phyloP scores from a whole-genome alignment of 2,888 invertebrate genomes.

The Leuctra nigra region DNA sequence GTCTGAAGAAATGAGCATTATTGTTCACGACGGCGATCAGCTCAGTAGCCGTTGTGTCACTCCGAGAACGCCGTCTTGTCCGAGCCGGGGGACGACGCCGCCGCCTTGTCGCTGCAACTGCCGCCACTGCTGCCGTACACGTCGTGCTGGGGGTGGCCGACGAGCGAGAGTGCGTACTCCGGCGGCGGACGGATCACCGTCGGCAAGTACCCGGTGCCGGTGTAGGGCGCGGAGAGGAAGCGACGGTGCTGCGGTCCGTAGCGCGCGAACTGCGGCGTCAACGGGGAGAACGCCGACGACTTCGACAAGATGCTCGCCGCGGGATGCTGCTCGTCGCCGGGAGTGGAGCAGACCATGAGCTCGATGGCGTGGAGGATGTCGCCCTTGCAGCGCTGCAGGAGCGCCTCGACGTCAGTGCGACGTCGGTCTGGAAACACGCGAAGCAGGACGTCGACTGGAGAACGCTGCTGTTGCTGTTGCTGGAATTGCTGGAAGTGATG shows the following conservation, averaged over 20 bases:
- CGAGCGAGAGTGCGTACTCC: constrained; percentile 33
- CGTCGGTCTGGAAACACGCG: constrained; percentile 86
- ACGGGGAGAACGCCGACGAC: constrained; percentile 68
- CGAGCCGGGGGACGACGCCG: constrained; percentile 45
- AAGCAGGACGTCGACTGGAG: constrained; percentile 80
- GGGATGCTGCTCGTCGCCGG: neutral
- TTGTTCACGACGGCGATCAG: too few species aligned
- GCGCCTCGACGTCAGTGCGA: constrained; percentile 76
- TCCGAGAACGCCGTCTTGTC: constrained; percentile 51
- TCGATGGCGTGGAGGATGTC: constrained; percentile 70
- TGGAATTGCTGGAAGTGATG: constrained; percentile 26
- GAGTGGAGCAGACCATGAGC: constrained; percentile 67
- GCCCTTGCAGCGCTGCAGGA: constrained; percentile 72
- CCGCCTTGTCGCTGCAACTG: constrained; percentile 37
- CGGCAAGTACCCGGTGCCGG: constrained; percentile 75
- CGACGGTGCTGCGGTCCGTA: constrained; percentile 51
- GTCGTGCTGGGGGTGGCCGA: constrained; percentile 36
- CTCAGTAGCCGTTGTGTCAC: constrained; percentile 36
- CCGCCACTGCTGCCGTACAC: constrained; percentile 36
- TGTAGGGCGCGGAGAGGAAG: constrained; percentile 74
- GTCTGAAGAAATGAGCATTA: too few species aligned
- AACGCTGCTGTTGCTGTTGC: constrained; percentile 47
- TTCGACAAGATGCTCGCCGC: constrained; percentile 11
- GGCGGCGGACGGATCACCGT: constrained; percentile 60
- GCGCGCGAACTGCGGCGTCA: constrained; percentile 42